These are phyloP conservation scores for Morone saxatilis DNA, from an alignment of 2,113 vertebrate genomes.

Conservation along the genomic window DNA sequence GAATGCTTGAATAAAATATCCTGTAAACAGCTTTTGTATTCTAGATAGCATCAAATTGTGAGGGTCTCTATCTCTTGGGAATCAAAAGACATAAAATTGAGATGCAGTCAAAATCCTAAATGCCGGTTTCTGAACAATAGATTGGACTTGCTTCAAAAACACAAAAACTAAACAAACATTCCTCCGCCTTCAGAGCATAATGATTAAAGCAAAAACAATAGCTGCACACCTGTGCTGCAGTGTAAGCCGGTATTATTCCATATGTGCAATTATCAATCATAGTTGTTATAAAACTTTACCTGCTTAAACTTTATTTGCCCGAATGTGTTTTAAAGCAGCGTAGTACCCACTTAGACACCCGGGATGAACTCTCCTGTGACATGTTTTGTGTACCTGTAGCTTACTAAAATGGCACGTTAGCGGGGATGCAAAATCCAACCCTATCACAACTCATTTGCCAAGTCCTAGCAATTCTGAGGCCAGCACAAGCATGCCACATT, in stretches of 20 bases:
- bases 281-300: slow-evolving; percentile 3
- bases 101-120: slow-evolving; percentile 28
- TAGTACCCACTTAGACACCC: not conserved
- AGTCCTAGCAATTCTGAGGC: not conserved
- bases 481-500: not conserved
- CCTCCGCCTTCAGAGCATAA: not conserved
- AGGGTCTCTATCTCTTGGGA: not conserved
- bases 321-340: not conserved
- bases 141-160: slow-evolving; percentile 38
- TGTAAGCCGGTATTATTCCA: not conserved
- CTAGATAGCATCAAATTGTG: not conserved
- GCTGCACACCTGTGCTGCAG: slow-evolving; percentile 34
- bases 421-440: not conserved
- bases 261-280: not conserved
- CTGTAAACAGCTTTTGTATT: slow-evolving; percentile 37
- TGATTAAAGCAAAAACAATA: slow-evolving; percentile 31
- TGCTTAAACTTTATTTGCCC: slow-evolving; percentile 15
- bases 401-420: not conserved
- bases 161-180: slow-evolving; percentile 18
- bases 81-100: slow-evolving; percentile 38
- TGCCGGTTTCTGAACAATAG: slow-evolving; percentile 26
- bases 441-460: not conserved
- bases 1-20: slow-evolving; percentile 10
- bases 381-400: not conserved
- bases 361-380: not conserved